Conservation (phyloP, 2,797 vertebrate species). For the Petrocephalus sullivani region DNA sequence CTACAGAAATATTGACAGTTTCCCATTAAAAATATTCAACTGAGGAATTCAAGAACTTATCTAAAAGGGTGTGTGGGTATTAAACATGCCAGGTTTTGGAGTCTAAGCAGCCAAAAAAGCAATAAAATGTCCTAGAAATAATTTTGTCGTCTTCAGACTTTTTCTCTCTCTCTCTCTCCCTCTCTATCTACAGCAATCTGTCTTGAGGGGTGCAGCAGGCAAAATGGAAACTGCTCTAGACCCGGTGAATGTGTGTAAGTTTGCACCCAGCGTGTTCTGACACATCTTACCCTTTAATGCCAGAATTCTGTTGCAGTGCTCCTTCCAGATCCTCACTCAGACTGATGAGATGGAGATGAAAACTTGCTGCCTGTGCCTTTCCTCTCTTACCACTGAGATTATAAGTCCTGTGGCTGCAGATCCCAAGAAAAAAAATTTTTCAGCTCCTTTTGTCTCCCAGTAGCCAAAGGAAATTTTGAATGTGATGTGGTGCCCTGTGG, state of each 20-base stretch:
- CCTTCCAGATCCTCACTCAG: neutral
- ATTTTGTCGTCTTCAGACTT: neutral
- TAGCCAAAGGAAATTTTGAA: neutral
- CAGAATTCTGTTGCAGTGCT: neutral
- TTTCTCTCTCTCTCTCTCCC: neutral
- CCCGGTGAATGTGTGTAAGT: constrained; percentile 97
- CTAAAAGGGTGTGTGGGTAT: too few relatives aligned
- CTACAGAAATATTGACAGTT: too few relatives aligned
- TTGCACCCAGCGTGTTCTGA: constrained; percentile 18
- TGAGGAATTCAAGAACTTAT: too few relatives aligned
- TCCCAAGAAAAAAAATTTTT: neutral
- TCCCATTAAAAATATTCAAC: too few relatives aligned
- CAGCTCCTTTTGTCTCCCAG: neutral
- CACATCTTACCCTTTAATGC: neutral
- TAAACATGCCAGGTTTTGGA: too few relatives aligned
- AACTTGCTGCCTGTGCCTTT: neutral
- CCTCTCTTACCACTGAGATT: neutral
- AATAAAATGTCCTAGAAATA: neutral
- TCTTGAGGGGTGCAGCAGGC: constrained; percentile 84
- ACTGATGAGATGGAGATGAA: neutral
- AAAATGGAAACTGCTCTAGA: constrained; percentile 86
- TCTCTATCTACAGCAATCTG: constrained; percentile 74
- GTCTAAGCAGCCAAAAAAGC: too few relatives aligned
- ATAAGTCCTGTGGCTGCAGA: neutral
- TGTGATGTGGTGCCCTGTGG: constrained; percentile 34